Conservation (phyloP, 2,113 vertebrate species). For the Pteronura brasiliensis region DNA sequence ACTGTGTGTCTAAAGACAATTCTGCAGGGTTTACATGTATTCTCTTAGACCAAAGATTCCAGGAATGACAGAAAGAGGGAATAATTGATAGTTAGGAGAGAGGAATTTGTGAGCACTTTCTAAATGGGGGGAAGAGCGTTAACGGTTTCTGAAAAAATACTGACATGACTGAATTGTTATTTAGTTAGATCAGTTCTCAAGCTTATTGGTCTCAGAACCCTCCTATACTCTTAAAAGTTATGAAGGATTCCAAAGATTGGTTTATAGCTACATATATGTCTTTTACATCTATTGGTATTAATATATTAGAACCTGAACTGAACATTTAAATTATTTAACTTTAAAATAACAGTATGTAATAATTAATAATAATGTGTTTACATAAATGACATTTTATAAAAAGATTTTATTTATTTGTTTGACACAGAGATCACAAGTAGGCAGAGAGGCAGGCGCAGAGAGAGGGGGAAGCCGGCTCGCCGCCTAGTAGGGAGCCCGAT, state of each 20-base stretch:
- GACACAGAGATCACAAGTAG: too few species aligned
- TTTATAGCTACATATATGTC: neutral
- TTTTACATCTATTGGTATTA: neutral
- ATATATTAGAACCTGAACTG: neutral
- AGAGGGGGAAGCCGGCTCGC: too few species aligned
- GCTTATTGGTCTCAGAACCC: neutral
- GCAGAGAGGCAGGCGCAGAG: too few species aligned
- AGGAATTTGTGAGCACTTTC: neutral
- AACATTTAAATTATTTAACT: neutral
- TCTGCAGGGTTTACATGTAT: neutral
- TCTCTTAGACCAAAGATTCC: neutral
- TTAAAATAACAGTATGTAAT: neutral
- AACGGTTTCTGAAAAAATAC: neutral
- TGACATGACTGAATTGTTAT: neutral
- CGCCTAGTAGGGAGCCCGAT: too few species aligned
- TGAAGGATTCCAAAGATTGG: neutral
- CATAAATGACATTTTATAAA: neutral
- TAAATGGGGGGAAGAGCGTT: neutral
- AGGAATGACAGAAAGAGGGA: neutral
- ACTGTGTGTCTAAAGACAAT: neutral
- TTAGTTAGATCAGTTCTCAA: neutral
- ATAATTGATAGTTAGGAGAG: neutral
- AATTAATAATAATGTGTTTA: neutral
- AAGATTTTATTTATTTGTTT: too few species aligned
- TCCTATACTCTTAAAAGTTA: neutral